Conservation (phyloP, 2,888 invertebrate species). For the Tryphoninae sp. region DNA sequence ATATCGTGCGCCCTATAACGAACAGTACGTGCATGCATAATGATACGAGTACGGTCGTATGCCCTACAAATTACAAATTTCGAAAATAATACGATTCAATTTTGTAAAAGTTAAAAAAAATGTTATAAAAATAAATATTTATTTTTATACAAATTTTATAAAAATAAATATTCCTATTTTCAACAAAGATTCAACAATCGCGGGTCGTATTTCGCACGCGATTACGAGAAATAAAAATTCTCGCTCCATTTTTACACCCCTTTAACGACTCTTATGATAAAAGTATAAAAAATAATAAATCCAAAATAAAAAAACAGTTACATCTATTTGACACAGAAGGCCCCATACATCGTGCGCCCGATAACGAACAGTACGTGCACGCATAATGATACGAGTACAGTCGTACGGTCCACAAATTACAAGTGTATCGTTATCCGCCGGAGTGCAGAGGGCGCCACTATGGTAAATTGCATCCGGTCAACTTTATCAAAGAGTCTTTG, state of each 20-base stretch:
- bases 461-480: conserved; percentile 48
- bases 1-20: neutral
- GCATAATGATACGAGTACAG: neutral
- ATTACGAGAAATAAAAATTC: neutral
- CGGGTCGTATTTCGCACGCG: neutral
- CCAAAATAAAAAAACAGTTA: neutral
- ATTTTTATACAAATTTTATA: too few relatives aligned
- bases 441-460: neutral
- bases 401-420: conserved; percentile 42
- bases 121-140: too few relatives aligned
- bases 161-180: too few relatives aligned
- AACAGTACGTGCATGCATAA: neutral
- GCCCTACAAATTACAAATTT: conserved; percentile 41
- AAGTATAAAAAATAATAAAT: too few relatives aligned
- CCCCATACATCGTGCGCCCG: neutral
- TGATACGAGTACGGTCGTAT: neutral
- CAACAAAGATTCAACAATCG: too few relatives aligned
- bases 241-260: too few relatives aligned
- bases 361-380: neutral
- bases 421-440: conserved; percentile 50
- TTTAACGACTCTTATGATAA: too few relatives aligned
- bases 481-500: conserved; percentile 56
- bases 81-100: too few relatives aligned
- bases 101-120: too few relatives aligned
- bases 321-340: neutral